Evolutionary conservation across 2,888 invertebrate genomes (phyloP), one percentile per base, ranked within the genome.

Genomic region (Dorcus parallelipipedus): DNA sequence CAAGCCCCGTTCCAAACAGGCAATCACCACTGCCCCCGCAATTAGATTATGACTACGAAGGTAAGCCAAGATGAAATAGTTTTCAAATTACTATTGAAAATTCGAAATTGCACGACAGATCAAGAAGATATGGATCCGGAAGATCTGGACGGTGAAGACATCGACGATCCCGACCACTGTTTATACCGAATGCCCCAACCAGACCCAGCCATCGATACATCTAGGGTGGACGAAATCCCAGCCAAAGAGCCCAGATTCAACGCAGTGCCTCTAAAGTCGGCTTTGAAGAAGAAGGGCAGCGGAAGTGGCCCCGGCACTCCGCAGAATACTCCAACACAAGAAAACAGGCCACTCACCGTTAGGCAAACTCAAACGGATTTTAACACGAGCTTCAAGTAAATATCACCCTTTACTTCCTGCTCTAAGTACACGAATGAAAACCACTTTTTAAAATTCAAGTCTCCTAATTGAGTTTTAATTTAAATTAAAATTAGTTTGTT

Each of bases 231-330:
- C 78, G 93, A 94, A 81, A 93, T 95, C 71, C 94, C 93, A 68
- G 93, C 95, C 59, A 93, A 94, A 80, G 94, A 95, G 82, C 95
- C 94, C 43, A 88, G 89, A 73, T 90, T 93, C 80, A 90, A 93
- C 80, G 94, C 94, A 66, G 87, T 93, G 83, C 95, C 95, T 65
- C 85, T 94, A 61, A 95, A 95, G 79, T 94, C 94, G 52, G 95
- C 95, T 65, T 83, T 95, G 67, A 95, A 95, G 83, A 95, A 93
- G 79, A 88, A 91, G 74, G 78, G 80, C 41, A 75, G 67, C 54
- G 74, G 72, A 40, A 73, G 72, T 38, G 84, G 86, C 68, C 83
- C 89, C 54, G 90, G 88, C 40, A 83, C 84, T 26, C 83, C 83
- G 5, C 84, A 84, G 65, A 82, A 81, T 60, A 91, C 92, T 59